These are phyloP conservation scores for Peromyscus attwateri DNA, from an alignment of 2,797 vertebrate species.

Conservation along the genomic window DNA sequence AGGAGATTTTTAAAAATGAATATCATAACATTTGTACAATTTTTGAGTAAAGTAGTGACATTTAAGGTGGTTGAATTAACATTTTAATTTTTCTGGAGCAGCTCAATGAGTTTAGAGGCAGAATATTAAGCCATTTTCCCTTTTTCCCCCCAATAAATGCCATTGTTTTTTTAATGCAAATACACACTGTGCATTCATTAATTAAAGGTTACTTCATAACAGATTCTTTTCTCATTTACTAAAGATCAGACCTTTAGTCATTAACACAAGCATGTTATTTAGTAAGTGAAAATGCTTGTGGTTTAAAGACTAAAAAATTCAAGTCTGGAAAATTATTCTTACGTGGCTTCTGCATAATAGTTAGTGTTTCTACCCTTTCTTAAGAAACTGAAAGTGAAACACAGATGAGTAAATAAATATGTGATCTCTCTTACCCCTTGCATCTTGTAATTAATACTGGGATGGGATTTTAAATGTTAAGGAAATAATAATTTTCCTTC, in stretches of 20 bases:
- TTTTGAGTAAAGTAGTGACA: conserved; percentile 82
- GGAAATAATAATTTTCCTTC: conserved; percentile 89
- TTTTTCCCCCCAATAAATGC: conserved; percentile 68
- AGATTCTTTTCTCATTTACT: conserved; percentile 75
- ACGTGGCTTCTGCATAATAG: conserved; percentile 67
- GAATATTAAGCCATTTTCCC: conserved; percentile 77
- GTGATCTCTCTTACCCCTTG: conserved; percentile 81
- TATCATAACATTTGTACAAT: conserved; percentile 68
- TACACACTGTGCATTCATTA: conserved; percentile 79
- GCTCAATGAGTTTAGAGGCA: conserved; percentile 80
- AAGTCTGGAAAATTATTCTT: conserved; percentile 75
- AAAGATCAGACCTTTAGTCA: conserved; percentile 78
- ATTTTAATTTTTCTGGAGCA: conserved; percentile 83
- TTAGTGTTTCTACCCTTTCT: conserved; percentile 71
- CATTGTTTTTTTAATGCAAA: conserved; percentile 76
- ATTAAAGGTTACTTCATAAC: conserved; percentile 83
- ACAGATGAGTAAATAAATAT: conserved; percentile 82
- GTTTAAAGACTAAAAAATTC: conserved; percentile 73
- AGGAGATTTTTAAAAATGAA: conserved; percentile 73
- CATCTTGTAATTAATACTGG: conserved; percentile 87
- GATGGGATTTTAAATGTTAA: conserved; percentile 88
- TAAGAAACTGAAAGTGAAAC: conserved; percentile 81
- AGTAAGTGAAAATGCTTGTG: conserved; percentile 70
- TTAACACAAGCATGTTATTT: conserved; percentile 77
- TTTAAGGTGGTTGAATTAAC: conserved; percentile 84